These are phyloP conservation scores for Bellardia bayeri DNA, from an alignment of 2,888 invertebrate genomes.

Conservation along the genomic window DNA sequence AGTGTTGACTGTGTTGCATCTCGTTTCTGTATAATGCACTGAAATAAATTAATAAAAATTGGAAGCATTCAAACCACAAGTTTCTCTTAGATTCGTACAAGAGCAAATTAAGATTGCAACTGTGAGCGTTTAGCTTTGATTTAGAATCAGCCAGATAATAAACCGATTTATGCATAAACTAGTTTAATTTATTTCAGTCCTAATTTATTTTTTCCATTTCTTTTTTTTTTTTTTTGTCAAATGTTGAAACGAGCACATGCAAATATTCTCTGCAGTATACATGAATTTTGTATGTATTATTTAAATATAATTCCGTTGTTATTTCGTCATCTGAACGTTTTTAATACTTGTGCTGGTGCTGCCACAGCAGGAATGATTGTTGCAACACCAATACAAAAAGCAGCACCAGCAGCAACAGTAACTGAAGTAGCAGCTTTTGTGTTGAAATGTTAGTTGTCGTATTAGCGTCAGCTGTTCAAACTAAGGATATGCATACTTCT, in stretches of 20 bases:
- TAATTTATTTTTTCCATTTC: not conserved
- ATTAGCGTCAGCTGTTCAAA: constrained; percentile 70
- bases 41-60: no score
- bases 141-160: no score
- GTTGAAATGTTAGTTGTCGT: constrained; percentile 67
- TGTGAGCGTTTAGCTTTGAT: no score
- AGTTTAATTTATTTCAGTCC: not conserved
- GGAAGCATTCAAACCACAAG: no score
- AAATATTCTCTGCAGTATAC: constrained; percentile 35
- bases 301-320: constrained; percentile 45
- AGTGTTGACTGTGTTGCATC: no score
- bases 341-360: not conserved
- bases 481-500: constrained; percentile 42
- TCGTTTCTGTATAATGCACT: no score
- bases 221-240: not conserved
- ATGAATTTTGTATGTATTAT: constrained; percentile 27
- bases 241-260: constrained; percentile 31
- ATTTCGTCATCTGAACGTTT: not conserved
- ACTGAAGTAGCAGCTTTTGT: constrained; percentile 38
- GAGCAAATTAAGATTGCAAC: no score
- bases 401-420: not conserved
- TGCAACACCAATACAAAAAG: not conserved
- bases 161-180: not conserved
- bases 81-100: no score
- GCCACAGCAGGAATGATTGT: not conserved